Evolutionary conservation across 2,797 vertebrate genomes (phyloP).

Genomic region (Parotocinclus haroldoi): DNA sequence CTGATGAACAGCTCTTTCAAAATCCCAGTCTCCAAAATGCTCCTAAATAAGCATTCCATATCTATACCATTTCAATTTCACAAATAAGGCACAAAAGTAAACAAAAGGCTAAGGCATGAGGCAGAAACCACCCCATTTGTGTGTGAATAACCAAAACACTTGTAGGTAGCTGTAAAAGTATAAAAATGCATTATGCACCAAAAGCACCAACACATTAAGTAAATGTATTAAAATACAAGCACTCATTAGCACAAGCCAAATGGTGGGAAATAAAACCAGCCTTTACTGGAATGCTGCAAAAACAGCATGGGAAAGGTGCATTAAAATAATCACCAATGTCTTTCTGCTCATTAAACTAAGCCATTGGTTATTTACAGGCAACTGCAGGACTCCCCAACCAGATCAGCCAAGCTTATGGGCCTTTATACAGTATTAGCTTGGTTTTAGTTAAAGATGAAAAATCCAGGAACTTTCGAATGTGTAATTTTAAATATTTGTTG

Average conservation of each 20-base stretch:
- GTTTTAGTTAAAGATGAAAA: neutral
- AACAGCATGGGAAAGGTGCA: neutral
- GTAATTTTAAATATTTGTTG: too few species aligned
- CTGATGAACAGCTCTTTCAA: too few species aligned
- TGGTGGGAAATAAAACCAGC: slow-evolving; percentile 1
- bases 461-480: too few species aligned
- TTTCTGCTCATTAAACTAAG: slow-evolving; percentile 4
- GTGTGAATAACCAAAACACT: neutral
- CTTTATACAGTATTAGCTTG: neutral
- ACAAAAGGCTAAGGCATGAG: too few species aligned
- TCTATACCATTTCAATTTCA: too few species aligned
- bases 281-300: neutral
- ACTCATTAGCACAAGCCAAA: neutral
- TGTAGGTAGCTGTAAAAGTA: neutral
- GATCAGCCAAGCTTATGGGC: neutral
- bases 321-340: slow-evolving; percentile 1
- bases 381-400: neutral
- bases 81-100: too few species aligned
- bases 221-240: neutral
- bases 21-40: too few species aligned
- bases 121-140: neutral
- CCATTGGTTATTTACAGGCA: neutral
- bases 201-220: neutral
- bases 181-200: neutral
- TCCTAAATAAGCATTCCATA: too few species aligned